Conservation (phyloP, 2,797 vertebrate species). For the Argya squamiceps region DNA sequence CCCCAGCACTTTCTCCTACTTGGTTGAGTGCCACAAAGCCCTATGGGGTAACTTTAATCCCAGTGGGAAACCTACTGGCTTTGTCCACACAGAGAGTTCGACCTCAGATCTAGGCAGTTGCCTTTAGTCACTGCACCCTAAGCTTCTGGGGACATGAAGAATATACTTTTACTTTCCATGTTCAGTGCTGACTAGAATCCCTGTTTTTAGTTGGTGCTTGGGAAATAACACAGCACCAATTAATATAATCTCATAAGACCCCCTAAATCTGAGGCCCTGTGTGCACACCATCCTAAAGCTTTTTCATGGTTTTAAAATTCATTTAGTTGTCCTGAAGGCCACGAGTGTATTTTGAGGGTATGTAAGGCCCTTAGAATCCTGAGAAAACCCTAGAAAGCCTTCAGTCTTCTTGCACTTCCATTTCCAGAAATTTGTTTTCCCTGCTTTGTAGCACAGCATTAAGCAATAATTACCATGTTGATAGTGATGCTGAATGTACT, state of each 20-base stretch:
- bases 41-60: background rate
- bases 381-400: background rate
- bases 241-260: background rate
- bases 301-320: background rate
- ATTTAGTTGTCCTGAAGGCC: background rate
- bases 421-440: conserved; percentile 9
- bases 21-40: background rate
- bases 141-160: background rate
- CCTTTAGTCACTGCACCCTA: background rate
- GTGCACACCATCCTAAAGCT: background rate
- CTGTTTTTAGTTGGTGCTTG: background rate
- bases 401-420: background rate
- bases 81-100: background rate
- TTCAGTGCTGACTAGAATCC: background rate
- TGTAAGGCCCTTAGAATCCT: background rate
- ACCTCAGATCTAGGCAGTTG: background rate
- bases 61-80: background rate
- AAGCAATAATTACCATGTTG: conserved; percentile 46
- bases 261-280: background rate
- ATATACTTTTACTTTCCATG: background rate
- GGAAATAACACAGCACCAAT: background rate
- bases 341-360: background rate
- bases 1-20: background rate
- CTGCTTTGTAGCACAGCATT: background rate
- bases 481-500: background rate